Evolutionary conservation across 2,113 vertebrate genomes (phyloP).

Genomic region (Scopus umbretta): DNA sequence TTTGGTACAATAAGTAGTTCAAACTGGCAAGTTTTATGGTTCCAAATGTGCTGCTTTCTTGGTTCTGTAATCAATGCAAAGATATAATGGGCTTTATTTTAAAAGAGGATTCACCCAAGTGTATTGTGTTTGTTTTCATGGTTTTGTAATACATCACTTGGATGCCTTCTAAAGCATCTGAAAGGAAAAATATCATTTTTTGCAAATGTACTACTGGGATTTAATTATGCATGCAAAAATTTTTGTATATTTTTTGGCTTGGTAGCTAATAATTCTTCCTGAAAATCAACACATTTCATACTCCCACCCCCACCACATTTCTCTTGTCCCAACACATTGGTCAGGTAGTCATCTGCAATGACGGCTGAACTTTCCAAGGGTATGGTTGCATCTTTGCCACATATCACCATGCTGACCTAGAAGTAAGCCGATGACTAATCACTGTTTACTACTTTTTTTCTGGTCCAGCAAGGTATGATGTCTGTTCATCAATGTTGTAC

Average conservation of each 20-base stretch:
- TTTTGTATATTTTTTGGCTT: background rate
- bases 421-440: background rate
- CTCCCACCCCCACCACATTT: background rate
- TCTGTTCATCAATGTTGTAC: background rate
- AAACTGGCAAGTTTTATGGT: background rate
- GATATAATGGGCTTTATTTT: background rate
- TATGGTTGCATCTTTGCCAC: background rate
- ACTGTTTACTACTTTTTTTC: background rate
- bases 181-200: background rate
- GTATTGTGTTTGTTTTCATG: background rate
- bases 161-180: background rate
- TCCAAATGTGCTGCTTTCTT: background rate
- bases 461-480: background rate
- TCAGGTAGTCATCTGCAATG: background rate
- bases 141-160: background rate
- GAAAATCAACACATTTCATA: background rate
- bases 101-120: background rate
- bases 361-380: background rate
- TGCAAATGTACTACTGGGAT: background rate
- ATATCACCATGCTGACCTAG: background rate
- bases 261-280: background rate
- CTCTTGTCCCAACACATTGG: background rate
- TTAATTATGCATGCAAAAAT: background rate
- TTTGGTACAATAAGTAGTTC: background rate
- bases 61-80: background rate